Evolutionary conservation across 2,888 invertebrate genomes (phyloP).

Genomic region (Leptinotarsa tumamoca): DNA sequence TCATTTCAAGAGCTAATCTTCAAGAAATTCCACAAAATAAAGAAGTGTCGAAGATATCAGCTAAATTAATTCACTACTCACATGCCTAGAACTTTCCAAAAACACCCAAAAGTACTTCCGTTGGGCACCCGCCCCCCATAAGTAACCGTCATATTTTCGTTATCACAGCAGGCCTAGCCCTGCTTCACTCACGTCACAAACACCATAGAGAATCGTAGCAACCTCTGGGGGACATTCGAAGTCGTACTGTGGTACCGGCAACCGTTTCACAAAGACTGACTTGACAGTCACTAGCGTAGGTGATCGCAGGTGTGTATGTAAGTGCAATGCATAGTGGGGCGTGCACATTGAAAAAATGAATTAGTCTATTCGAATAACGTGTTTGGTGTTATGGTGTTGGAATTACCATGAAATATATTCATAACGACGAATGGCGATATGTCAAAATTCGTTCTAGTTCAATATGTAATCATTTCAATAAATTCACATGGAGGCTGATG

Average conservation of each 20-base stretch:
- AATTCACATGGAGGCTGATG: too few species aligned
- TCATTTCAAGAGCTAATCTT: background rate
- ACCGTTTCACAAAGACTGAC: conserved; percentile 43
- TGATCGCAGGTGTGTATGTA: conserved; percentile 48
- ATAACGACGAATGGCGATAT: conserved; percentile 7
- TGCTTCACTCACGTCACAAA: conserved; percentile 42
- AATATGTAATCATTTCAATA: too few species aligned
- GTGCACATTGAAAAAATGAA: conserved; percentile 17
- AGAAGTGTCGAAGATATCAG: background rate
- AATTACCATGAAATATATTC: conserved; percentile 5
- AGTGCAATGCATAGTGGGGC: conserved; percentile 48
- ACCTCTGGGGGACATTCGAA: conserved; percentile 36
- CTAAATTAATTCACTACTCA: conserved; percentile 48
- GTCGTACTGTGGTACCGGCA: conserved; percentile 33
- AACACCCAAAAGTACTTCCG: conserved; percentile 92
- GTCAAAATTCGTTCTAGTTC: background rate
- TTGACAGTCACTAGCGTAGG: conserved; percentile 48
- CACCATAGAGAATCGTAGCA: conserved; percentile 40
- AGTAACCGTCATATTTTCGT: conserved; percentile 81
- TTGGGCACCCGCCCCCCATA: conserved; percentile 92
- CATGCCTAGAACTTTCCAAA: conserved; percentile 77
- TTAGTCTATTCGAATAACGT: background rate
- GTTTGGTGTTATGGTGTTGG: conserved; percentile 13
- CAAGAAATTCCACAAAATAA: background rate
- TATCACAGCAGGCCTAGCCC: conserved; percentile 45